These are phyloP conservation scores for Serranus cabrilla DNA, from an alignment of 2,797 vertebrate species.

Conservation along the genomic window DNA sequence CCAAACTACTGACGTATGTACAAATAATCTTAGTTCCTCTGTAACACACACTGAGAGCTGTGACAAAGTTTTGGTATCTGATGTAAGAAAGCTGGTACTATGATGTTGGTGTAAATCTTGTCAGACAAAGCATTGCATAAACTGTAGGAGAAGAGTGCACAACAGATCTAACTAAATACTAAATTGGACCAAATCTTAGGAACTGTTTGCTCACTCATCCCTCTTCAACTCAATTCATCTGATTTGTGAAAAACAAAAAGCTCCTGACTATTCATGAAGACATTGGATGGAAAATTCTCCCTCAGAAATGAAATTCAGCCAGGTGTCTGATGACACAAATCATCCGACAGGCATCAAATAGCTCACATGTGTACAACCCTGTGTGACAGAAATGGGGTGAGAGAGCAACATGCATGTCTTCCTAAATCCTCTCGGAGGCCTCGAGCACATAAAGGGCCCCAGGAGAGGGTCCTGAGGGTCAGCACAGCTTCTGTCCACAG, in stretches of 20 bases:
- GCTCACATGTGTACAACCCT: conserved; percentile 42
- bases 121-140: not conserved
- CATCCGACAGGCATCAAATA: conserved; percentile 16
- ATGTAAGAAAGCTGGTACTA: too few relatives aligned
- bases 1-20: too few relatives aligned
- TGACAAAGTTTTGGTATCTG: too few relatives aligned
- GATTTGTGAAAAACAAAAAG: not conserved
- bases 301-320: not conserved
- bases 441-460: conserved; percentile 39
- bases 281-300: conserved; percentile 2
- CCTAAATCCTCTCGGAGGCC: conserved; percentile 45
- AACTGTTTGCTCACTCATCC: not conserved
- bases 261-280: not conserved
- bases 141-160: not conserved
- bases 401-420: conserved; percentile 33
- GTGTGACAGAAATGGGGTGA: conserved; percentile 19
- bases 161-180: not conserved
- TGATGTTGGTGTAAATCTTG: not conserved
- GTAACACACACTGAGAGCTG: too few relatives aligned
- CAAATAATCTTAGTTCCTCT: too few relatives aligned
- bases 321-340: conserved; percentile 33
- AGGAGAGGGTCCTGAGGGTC: conserved; percentile 53
- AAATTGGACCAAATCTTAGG: not conserved
- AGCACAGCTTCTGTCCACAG: conserved; percentile 51
- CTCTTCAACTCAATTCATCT: not conserved